phyloP scores from a whole-genome alignment of 2,113 vertebrate genomes.

The Sceloporus undulatus region DNA sequence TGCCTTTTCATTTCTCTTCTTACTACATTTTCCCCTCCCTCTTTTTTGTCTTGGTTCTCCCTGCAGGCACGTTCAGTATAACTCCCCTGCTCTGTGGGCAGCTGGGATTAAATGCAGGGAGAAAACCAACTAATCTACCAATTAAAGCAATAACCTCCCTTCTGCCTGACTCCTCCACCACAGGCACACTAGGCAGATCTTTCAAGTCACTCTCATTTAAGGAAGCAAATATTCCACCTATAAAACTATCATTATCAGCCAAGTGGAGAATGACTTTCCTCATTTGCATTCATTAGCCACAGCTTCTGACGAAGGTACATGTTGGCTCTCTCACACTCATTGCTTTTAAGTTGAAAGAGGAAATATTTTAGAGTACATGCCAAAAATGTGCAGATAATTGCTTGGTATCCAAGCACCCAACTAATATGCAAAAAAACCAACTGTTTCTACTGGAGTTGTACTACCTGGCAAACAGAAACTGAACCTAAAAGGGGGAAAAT shows the following conservation, averaged over 20 bases:
- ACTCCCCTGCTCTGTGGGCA: constrained; percentile 4
- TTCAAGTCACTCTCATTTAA: not conserved
- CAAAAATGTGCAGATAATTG: constrained; percentile 28
- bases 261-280: constrained; percentile 27
- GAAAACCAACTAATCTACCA: not conserved
- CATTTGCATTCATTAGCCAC: constrained; percentile 56
- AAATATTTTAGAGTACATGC: not conserved
- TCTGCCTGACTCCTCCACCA: constrained; percentile 2
- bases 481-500: constrained; percentile 9
- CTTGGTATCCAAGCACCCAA: accelerated
- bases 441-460: constrained; percentile 15
- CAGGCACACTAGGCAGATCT: not conserved
- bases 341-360: constrained; percentile 50
- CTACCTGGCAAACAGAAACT: constrained; percentile 7
- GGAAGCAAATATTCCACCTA: constrained; percentile 31
- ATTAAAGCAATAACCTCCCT: constrained; percentile 35
- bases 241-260: constrained; percentile 35
- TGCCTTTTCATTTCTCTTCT: not conserved
- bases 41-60: not conserved
- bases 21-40: not conserved
- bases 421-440: constrained; percentile 26
- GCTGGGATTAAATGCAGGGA: not conserved
- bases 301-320: constrained; percentile 41
- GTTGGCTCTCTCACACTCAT: constrained; percentile 28
- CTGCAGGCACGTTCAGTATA: not conserved